A percentile compares a stretch with the other conserved stretches of the same genome.
Evolutionary conservation across 64 coral and sea anemone species (phyloP).

Genomic region (Actinia equina): DNA sequence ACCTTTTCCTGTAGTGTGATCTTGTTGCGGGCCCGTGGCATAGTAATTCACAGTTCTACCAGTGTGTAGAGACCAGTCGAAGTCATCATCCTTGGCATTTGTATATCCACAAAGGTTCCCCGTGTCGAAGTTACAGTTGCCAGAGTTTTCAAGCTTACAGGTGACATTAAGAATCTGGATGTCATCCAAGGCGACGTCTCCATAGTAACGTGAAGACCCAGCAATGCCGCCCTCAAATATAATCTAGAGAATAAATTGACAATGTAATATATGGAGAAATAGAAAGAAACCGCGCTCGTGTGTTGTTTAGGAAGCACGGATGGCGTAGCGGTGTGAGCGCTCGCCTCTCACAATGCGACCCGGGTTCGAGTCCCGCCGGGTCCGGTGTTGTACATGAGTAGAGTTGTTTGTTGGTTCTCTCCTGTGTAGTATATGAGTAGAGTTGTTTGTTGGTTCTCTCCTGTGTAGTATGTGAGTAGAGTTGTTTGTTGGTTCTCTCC

Average conservation of each 20-base stretch:
- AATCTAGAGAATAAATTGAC: not conserved
- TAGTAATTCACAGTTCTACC: not conserved
- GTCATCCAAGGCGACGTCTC: not conserved
- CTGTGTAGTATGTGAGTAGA: no score
- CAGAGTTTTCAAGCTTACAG: not conserved
- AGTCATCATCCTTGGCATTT: slow-evolving; percentile 29
- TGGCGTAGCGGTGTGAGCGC: no score
- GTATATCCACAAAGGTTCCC: slow-evolving; percentile 24
- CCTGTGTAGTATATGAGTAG: no score
- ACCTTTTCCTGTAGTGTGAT: slow-evolving; percentile 8
- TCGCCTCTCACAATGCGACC: no score
- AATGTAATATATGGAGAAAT: no score
- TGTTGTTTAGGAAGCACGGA: not conserved
- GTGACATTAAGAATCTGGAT: not conserved
- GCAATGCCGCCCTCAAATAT: not conserved
- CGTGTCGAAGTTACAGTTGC: not conserved
- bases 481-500: no score
- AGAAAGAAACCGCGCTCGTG: not conserved
- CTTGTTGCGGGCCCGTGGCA: not conserved
- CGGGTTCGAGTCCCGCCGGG: no score
- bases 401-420: no score
- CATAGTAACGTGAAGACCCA: not conserved
- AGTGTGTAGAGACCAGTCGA: slow-evolving; percentile 34
- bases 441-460: no score
- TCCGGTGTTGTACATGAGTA: no score